Base-by-base conservation (phyloP, 2,888 invertebrate genomes). In the Drosophila flavopinicola region DNA sequence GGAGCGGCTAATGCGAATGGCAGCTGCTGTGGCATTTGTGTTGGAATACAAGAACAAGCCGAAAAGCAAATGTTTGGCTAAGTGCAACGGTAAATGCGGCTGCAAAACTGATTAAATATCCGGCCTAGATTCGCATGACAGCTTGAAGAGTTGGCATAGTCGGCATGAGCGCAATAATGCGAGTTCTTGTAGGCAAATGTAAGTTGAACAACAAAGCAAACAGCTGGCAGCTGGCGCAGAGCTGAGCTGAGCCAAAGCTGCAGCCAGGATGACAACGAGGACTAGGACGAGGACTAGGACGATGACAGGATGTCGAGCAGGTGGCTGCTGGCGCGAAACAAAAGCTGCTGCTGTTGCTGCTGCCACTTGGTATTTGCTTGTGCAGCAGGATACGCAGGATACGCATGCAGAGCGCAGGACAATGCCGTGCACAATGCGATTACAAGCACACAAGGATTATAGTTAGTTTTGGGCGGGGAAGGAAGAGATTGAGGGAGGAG, bases 41-140 rank as follows among this genome's bases (percentile, higher is more conserved):
- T 48, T 23, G 25, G 6, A 49, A 39, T 35, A 23, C 30, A 23
- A 49, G 37, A 61, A n/a, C n/a, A n/a, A 63, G 74, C 49, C 56
- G 11, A 41, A 75, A 56, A 45, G 63, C 58, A 74, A 74, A 77
- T 60, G 75, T 42, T 57, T 48, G 47, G 24, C 39, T 27, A 53
- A 66, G 54, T 56, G 60, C 61, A 64, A 45, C 56, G 52, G 61
- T 59, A 78, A 57, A 41, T 51, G 53, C 47, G n/a, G 45, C 56
- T 30, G 39, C 61, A 58, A 61, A 71, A 75, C 86, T 85, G 83
- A 87, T 83, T 87, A 87, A 83, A 83, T 86, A 83, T 83, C 87
- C 83, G 87, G 84, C 53, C 67, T 64, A 60, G 53, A 84, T 75
- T 56, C 39, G 66, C 70, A n/a, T 20, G 45, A 35, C 37, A n/a